phyloP scores from a whole-genome alignment of 2,888 invertebrate species.

The Syritta pipiens region DNA sequence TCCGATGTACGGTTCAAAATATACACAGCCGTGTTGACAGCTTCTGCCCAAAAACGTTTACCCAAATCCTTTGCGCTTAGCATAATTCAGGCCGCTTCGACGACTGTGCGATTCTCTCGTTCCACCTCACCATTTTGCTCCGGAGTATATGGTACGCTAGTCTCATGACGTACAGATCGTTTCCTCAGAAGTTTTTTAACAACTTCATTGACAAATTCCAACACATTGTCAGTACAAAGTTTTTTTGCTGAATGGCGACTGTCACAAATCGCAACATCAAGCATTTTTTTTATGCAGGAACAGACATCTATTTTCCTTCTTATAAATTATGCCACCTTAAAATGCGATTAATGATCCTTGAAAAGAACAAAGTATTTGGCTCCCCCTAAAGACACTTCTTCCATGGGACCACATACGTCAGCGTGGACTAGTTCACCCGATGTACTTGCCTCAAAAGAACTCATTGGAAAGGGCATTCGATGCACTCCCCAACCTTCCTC shows the following conservation, averaged over 20 bases:
- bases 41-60: slow-evolving; percentile 29
- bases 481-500: too few relatives aligned
- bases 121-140: slow-evolving; percentile 40
- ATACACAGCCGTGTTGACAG: slow-evolving; percentile 21
- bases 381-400: slow-evolving; percentile 62
- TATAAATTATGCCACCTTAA: slow-evolving; percentile 56
- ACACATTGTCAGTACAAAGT: slow-evolving; percentile 25
- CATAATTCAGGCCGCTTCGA: slow-evolving; percentile 33
- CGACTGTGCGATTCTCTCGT: slow-evolving; percentile 20
- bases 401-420: slow-evolving; percentile 70
- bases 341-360: slow-evolving; percentile 63
- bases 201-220: slow-evolving; percentile 13
- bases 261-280: slow-evolving; percentile 60
- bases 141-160: slow-evolving; percentile 24
- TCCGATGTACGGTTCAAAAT: slow-evolving; percentile 12
- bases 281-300: slow-evolving; percentile 21
- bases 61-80: slow-evolving; percentile 7
- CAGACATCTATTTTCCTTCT: slow-evolving; percentile 61
- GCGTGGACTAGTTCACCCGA: slow-evolving; percentile 64
- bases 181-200: slow-evolving; percentile 12
- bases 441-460: slow-evolving; percentile 10
- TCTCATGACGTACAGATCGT: slow-evolving; percentile 17
- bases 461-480: too few relatives aligned
- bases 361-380: slow-evolving; percentile 65
- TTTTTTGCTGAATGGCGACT: slow-evolving; percentile 2